Base-by-base conservation (phyloP, 2,113 vertebrate genomes). In the Leucoraja erinaceus region DNA sequence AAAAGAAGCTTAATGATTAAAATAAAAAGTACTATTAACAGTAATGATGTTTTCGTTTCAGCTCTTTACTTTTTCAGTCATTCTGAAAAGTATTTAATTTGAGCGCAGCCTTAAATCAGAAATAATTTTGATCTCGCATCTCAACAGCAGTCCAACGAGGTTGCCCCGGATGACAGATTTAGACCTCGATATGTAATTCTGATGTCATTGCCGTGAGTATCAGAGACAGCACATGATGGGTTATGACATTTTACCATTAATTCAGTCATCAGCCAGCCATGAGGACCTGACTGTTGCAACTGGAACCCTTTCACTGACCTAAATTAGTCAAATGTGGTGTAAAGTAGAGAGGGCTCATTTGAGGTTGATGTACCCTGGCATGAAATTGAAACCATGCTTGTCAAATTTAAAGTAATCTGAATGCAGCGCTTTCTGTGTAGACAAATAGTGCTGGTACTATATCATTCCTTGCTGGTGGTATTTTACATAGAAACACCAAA, bases 161-260 rank as follows among this genome's bases (percentile, higher is more conserved):
- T 78, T 38, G 33, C 76, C 0, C 76, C 1, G 9, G n/a, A 18
- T 79, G 28, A 38, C 76, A 14, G 77, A 4, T 16, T 38, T 25
- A 86, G 83, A 1, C 79, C 79, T 59, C 10, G 54, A 84, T 6
- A 28, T 11, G 54, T 84, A 59, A 84, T 86, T 61, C 61, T 86
- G 25, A 16, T 14, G 20, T n/a, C 61, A 16, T 31, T 63, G 56
- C 56, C n/a, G 22, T 63, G 83, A 63, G 59, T 56, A 61, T 10
- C 56, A 63, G 59, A 12, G 11, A 31, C 59, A 28, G 83, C 56
- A 61, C 61, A 88, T 63, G 59, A 88, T 88, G 83, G 18, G 3
- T 63, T 88, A 88, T 63, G 83, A 63, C 56, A 88, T 88, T 63
- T 63, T 88, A 63, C 63, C 59, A 88, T 88, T 88, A n/a, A 14